Base-by-base conservation (phyloP, 2,797 vertebrate genomes). In the Synanceia verrucosa region DNA sequence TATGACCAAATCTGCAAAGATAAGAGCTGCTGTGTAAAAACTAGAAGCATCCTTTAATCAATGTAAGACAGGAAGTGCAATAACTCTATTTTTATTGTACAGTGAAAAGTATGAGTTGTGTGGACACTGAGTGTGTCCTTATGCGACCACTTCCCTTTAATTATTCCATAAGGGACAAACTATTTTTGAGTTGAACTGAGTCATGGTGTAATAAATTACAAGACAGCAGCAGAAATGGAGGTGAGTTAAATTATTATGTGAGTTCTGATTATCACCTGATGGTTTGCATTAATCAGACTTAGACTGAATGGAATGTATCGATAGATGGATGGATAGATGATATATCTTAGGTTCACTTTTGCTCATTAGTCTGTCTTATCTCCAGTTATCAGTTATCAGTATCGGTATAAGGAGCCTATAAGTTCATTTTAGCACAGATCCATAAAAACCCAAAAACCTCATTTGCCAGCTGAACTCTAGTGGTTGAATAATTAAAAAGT, bases 201-300 rank as follows among this genome's bases (percentile, higher is more conserved):
- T 33, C 8, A 28, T 11, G 33, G 39, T 6, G 9, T 18, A 21
- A 36, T 52, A 58, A 51, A 62, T 63, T 58, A 51, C 21, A 33
- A 47, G 58, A 46, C 36, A 37, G 2, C 2, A 37, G 19, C 60
- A 31, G 13, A 69, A 46, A 14, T 23, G 5, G 39, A 4, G 14
- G 2, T 31, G 24, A 41, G 19, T 52, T 41, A 8, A 66, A 34
- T 12, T 41, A 6, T 50, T 61, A 36, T 2, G 14, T 39, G 31
- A 41, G 5, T 14, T 76, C 51, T 39, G 36, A 65, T 71, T 44
- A 51, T 37, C 21, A 44, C 28, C n/a, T 34, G 51, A 53, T 31
- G 4, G 9, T 70, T 52, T 65, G 34, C 21, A 64, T 66, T 46
- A 44, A 60, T 81, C 36, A 39, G 23, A 28, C 14, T 28, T 10